Evolutionary conservation across 2,888 invertebrate species (phyloP).

Genomic region (Zele albiditarsus): DNA sequence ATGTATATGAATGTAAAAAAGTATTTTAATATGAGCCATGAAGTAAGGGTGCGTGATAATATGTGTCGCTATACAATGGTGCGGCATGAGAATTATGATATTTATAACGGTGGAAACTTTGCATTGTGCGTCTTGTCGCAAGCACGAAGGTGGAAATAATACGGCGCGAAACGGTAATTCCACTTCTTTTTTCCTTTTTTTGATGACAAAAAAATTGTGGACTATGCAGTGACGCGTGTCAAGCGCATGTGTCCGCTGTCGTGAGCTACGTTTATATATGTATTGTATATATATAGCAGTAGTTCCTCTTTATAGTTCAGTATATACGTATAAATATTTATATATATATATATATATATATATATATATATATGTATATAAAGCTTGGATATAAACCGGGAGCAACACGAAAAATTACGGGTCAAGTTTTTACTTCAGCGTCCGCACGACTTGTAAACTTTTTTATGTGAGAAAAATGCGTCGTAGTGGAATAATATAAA

Average conservation of each 20-base stretch:
- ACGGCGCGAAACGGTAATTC: slow-evolving; percentile 50
- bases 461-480: slow-evolving; percentile 7
- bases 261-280: neutral
- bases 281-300: slow-evolving; percentile 1
- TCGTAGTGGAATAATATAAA: slow-evolving; percentile 7
- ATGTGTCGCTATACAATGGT: neutral
- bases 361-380: slow-evolving; percentile 22
- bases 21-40: neutral
- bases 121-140: slow-evolving; percentile 11
- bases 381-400: neutral
- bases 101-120: slow-evolving; percentile 7
- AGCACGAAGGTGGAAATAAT: slow-evolving; percentile 43
- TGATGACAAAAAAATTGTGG: slow-evolving; percentile 26
- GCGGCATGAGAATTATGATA: neutral
- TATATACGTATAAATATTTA: neutral
- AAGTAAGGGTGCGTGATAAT: neutral
- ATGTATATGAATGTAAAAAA: neutral
- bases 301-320: too few relatives aligned
- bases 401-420: slow-evolving; percentile 34
- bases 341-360: neutral
- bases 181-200: slow-evolving; percentile 6
- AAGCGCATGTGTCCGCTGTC: slow-evolving; percentile 25
- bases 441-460: neutral
- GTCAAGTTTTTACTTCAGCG: slow-evolving; percentile 34
- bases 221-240: slow-evolving; percentile 36